Base-by-base conservation (phyloP, 53 echinoderm and acorn worm genomes). In the Paelopatides confundens region DNA sequence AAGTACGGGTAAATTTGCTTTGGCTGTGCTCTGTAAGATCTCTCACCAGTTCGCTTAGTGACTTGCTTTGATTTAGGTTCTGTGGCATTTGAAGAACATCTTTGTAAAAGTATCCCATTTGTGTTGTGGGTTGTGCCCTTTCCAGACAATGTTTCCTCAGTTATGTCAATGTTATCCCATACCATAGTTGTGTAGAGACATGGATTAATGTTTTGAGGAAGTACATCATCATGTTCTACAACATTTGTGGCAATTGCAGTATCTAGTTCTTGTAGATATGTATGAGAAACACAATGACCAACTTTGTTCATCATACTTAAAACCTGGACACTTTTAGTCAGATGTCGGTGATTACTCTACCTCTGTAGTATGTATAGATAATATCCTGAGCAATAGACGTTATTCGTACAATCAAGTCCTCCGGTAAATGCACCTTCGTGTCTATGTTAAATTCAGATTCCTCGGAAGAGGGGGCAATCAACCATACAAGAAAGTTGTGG, bases 51-150 rank as follows among this genome's bases (percentile, higher is more conserved):
- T 76, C 51, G 91, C 90, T 51, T 67, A 88, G 32, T 65, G 9
- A 35, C 39, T 67, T 34, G 77, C 47, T 27, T 23, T 43, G 43
- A 12, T 8, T 12, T 43, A 10, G 34, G 71, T 37, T 65, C 39
- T 36, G 66, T 39, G 15, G 28, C 28, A 37, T 29, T 31, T 66
- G 46, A 2, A 29, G 82, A 53, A 66, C 79, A 85, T 35, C 84
- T 76, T 65, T 88, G 90, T 65, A 90, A 88, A 7, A 92, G 82
- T 86, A 94, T 90, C 27, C 94, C 94, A 39, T 90, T 94, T 34
- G 94, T 94, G 87, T 90, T 90, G 67, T 94, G 94, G n/a, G 92
- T 92, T 54, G 92, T 92, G 18, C 90, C 92, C 67, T 76, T 89
- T 31, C 92, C 94, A 26, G 87, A 66, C 13, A 87, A 7, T 1